phyloP scores from a whole-genome alignment of 2,888 invertebrate genomes.

The Molanna angustata region DNA sequence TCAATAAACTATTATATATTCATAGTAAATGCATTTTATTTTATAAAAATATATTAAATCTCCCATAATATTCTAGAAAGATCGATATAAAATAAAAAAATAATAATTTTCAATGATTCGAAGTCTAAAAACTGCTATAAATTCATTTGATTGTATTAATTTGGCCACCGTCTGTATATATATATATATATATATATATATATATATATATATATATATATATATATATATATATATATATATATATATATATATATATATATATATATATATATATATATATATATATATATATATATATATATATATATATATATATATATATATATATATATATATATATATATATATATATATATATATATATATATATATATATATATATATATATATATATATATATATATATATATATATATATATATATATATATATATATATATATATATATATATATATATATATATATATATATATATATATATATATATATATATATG shows the following conservation, averaged over 20 bases:
- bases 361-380: background rate
- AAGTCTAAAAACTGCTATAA: too few species aligned
- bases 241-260: conserved; percentile 9
- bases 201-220: conserved; percentile 24
- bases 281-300: conserved; percentile 4
- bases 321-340: background rate
- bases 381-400: background rate
- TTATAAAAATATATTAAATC: too few species aligned
- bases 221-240: conserved; percentile 15
- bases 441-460: background rate
- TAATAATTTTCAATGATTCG: too few species aligned
- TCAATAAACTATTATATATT: too few species aligned
- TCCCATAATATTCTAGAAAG: too few species aligned
- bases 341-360: background rate
- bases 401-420: background rate
- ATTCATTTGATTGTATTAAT: too few species aligned
- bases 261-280: conserved; percentile 8
- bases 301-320: background rate
- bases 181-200: conserved; percentile 22
- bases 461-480: too few species aligned
- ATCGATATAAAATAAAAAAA: too few species aligned
- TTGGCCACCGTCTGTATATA: too few species aligned
- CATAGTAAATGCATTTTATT: too few species aligned
- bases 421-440: background rate
- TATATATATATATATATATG: too few species aligned